phyloP scores from a whole-genome alignment of 2,888 invertebrate genomes.

The Nemotelus pantherinus region DNA sequence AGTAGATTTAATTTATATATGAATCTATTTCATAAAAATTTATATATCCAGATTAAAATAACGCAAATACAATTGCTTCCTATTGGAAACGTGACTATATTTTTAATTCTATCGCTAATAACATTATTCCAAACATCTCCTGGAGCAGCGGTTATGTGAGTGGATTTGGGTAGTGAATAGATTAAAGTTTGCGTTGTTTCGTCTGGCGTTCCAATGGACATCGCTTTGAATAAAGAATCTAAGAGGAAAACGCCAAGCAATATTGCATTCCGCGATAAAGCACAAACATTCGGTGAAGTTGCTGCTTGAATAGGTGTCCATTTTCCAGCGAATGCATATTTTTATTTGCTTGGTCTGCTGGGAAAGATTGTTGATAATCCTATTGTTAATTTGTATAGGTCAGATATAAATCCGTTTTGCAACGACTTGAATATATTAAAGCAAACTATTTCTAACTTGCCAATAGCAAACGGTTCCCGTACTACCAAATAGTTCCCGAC shows the following conservation, averaged over 20 bases:
- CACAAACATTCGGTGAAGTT: constrained; percentile 92
- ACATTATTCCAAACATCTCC: constrained; percentile 12
- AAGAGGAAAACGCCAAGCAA: constrained; percentile 95
- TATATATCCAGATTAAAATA: constrained; percentile 20
- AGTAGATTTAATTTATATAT: too few species aligned
- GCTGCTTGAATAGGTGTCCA: constrained; percentile 86
- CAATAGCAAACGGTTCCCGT: too few species aligned
- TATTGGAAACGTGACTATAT: constrained; percentile 35
- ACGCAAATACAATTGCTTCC: constrained; percentile 42
- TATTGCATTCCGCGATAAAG: constrained; percentile 86
- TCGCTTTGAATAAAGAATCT: constrained; percentile 96
- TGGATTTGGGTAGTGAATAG: constrained; percentile 97
- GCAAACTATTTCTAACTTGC: neutral
- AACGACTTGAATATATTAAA: too few species aligned
- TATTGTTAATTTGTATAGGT: constrained; percentile 82
- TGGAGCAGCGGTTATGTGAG: constrained; percentile 92
- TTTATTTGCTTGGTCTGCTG: constrained; percentile 87
- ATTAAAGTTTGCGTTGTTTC: constrained; percentile 87
- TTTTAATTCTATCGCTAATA: constrained; percentile 14
- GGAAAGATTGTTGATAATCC: constrained; percentile 94
- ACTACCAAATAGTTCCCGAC: too few species aligned
- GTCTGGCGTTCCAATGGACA: constrained; percentile 99
- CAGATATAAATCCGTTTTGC: constrained; percentile 54
- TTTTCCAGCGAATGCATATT: constrained; percentile 89
- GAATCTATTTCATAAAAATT: too few species aligned